Percentiles rank a stretch among this genome's conserved stretches.
Conservation (phyloP, 2,888 invertebrate species). For the Scotopteryx bipunctaria region DNA sequence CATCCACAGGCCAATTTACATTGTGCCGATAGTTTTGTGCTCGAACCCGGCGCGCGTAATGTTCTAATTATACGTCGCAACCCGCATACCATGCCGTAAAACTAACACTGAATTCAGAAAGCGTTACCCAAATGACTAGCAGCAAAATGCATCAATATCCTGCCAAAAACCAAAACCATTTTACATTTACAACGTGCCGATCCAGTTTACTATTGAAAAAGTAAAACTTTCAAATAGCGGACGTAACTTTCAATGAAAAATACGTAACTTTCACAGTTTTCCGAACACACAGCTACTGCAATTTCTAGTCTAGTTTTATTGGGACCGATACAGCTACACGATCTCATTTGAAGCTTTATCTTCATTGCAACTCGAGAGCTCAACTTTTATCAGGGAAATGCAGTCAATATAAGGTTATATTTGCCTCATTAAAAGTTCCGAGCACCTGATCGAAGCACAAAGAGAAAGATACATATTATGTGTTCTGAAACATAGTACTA, state of each 20-base stretch:
- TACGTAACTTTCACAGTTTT: constrained; percentile 25
- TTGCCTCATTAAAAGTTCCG: constrained; percentile 60
- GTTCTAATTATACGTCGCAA: constrained; percentile 54
- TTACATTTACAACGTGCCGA: constrained; percentile 18
- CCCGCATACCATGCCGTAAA: constrained; percentile 24
- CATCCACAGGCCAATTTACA: constrained; percentile 73
- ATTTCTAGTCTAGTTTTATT: constrained; percentile 26
- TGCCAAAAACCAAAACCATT: constrained; percentile 25
- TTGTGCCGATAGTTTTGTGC: constrained; percentile 70
- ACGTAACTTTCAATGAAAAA: constrained; percentile 30
- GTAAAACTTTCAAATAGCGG: constrained; percentile 21
- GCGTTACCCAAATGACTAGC: constrained; percentile 19
- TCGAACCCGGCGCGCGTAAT: constrained; percentile 50
- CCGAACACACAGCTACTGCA: constrained; percentile 21
- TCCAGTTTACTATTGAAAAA: constrained; percentile 25
- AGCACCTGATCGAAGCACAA: constrained; percentile 39
- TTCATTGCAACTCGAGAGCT: constrained; percentile 21
- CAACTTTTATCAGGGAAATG: constrained; percentile 39
- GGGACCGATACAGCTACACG: constrained; percentile 25
- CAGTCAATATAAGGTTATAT: constrained; percentile 46
- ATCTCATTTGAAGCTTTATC: constrained; percentile 36
- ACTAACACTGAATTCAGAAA: constrained; percentile 26
- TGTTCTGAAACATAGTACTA: constrained; percentile 12
- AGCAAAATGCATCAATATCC: constrained; percentile 14
- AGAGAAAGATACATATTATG: constrained; percentile 19